These are phyloP conservation scores for Holcopasites calliopsidis DNA, from an alignment of 1,140 invertebrate species.

Conservation along the genomic window DNA sequence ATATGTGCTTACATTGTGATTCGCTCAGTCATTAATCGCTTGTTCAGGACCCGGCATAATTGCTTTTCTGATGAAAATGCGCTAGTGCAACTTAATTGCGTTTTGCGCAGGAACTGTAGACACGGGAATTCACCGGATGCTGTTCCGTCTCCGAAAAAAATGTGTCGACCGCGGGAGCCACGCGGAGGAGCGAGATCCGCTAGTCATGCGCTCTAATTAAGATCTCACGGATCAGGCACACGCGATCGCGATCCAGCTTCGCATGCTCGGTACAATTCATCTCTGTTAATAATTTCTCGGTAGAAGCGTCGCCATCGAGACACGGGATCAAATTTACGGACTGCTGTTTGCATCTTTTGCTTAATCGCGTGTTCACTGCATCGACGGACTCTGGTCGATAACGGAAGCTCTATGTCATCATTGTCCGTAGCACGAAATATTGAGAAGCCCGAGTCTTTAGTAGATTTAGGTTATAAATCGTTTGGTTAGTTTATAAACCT, in stretches of 20 bases:
- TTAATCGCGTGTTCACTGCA: neutral
- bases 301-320: neutral
- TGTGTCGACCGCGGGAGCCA: conserved; percentile 39
- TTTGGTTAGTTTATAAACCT: neutral
- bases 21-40: conserved; percentile 54
- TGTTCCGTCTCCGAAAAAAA: conserved; percentile 55
- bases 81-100: conserved; percentile 51
- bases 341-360: neutral
- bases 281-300: conserved; percentile 26
- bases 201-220: conserved; percentile 67
- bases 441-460: neutral
- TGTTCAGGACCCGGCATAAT: conserved; percentile 44
- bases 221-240: conserved; percentile 56
- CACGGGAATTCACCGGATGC: conserved; percentile 51
- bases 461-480: neutral
- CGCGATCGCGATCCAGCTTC: conserved; percentile 48
- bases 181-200: conserved; percentile 47
- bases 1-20: too few relatives aligned
- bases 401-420: neutral
- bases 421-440: neutral
- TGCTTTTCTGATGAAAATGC: conserved; percentile 42
- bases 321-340: neutral
- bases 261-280: conserved; percentile 38
- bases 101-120: conserved; percentile 27
- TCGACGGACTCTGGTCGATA: neutral